Base-by-base conservation (phyloP, 2,113 vertebrate species). In the Lophura nycthemera region DNA sequence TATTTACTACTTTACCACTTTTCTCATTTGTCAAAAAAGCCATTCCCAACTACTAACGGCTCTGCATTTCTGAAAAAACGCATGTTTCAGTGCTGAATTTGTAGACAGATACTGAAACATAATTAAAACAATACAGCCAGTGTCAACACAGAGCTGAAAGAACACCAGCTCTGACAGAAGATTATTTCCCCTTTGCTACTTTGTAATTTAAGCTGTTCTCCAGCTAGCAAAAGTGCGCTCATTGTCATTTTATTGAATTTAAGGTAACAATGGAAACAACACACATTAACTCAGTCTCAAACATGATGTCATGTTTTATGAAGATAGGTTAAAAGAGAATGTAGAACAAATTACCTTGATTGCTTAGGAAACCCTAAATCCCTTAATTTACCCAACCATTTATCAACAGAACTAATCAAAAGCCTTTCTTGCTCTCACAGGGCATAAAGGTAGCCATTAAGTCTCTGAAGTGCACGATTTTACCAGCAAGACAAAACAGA, bases 361-460 rank as follows among this genome's bases (percentile, higher is more conserved):
- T 92, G 83, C 82, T 95, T 77, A 92, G 83, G 48, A 83, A 94
- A 76, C 64, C 75, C 59, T 67, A 92, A 96, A 90, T 83, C 65
- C 60, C 66, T 69, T 95, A 94, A 78, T 97, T 97, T 96, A 95
- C 91, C 59, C 80, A 89, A 80, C 24, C 64, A 66, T 92, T 95
- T 89, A 84, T 89, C 66, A 96, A 71, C 18, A 89, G 76, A 66
- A 78, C 64, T 93, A 96, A 97, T 77, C 61, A 96, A 96, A 97
- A 94, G 36, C 67, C 34, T 40, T 11, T 48, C 66, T 71, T 83
- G 77, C 86, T 85, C 86, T 90, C 90, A 40, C 4, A 76, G 66
- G 67, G 90, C 86, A 94, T 94, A 88, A 97, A 98, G 95, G 94
- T 90, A 95, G 89, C 83, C 87, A 89, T 96, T 89, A 93, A 93